phyloP scores from a whole-genome alignment of 1,140 invertebrate genomes.

The honey bee (Apis mellifera) region DNA sequence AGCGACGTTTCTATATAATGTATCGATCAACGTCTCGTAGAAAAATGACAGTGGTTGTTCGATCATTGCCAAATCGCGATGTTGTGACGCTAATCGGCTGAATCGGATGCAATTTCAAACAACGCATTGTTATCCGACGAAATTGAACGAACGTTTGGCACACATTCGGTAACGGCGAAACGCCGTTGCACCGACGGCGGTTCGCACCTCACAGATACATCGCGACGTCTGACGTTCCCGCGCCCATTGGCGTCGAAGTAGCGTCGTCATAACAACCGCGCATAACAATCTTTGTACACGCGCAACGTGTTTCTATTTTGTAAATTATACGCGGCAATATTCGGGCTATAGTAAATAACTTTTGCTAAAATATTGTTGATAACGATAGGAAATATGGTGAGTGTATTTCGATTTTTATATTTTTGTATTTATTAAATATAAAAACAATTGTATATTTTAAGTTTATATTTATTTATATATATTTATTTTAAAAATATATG shows the following conservation, averaged over 20 bases:
- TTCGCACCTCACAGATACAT: slow-evolving; percentile 62
- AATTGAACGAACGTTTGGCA: slow-evolving; percentile 1
- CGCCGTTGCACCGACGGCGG: slow-evolving; percentile 57
- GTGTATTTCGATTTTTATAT: no score
- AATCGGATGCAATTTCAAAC: background rate
- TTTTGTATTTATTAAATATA: background rate
- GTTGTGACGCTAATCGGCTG: background rate
- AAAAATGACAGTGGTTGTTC: background rate
- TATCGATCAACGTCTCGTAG: slow-evolving; percentile 33
- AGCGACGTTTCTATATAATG: background rate
- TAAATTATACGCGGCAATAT: slow-evolving; percentile 25
- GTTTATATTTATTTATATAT: background rate
- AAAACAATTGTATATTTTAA: background rate
- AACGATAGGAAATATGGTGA: background rate
- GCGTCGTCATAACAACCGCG: slow-evolving; percentile 52
- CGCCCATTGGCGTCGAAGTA: slow-evolving; percentile 48
- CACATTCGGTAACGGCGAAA: slow-evolving; percentile 43
- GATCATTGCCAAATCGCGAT: background rate
- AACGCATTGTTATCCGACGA: slow-evolving; percentile 6
- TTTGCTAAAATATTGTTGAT: background rate
- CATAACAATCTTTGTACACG: slow-evolving; percentile 51
- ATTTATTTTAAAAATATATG: background rate
- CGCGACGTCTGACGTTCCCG: slow-evolving; percentile 67
- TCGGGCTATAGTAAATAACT: background rate
- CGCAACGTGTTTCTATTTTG: background rate